These are phyloP conservation scores for Temnothorax ravouxi DNA, from an alignment of 2,888 invertebrate genomes.

Conservation along the genomic window DNA sequence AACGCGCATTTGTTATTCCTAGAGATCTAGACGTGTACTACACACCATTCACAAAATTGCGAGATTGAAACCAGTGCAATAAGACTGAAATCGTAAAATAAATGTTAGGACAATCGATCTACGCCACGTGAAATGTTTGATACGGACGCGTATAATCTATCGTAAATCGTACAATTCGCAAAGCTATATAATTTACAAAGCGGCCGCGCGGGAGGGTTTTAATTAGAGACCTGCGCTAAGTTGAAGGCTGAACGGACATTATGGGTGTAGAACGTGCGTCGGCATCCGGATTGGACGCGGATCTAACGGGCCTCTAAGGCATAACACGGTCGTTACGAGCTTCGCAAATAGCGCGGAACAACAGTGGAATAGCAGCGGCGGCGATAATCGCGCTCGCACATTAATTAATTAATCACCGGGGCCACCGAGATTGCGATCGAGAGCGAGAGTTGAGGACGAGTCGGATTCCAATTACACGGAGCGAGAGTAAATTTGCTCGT, in stretches of 20 bases:
- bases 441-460: neutral
- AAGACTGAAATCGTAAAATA: neutral
- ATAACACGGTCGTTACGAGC: neutral
- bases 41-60: neutral
- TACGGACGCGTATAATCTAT: conserved; percentile 38
- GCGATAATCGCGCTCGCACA: neutral
- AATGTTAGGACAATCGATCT: neutral
- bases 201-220: conserved; percentile 38
- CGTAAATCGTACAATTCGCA: neutral
- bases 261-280: conserved; percentile 54
- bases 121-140: neutral
- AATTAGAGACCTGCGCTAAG: conserved; percentile 61
- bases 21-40: neutral
- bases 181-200: conserved; percentile 19
- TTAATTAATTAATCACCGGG: conserved; percentile 43
- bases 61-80: neutral
- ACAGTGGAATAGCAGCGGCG: neutral
- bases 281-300: conserved; percentile 65
- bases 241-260: conserved; percentile 61
- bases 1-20: neutral
- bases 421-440: neutral
- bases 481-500: neutral
- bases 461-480: neutral
- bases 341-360: conserved; percentile 31
- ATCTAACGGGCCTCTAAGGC: conserved; percentile 63